These are phyloP conservation scores for Palythoa grandis DNA, from an alignment of 92 coral and sea anemone species.

Conservation along the genomic window DNA sequence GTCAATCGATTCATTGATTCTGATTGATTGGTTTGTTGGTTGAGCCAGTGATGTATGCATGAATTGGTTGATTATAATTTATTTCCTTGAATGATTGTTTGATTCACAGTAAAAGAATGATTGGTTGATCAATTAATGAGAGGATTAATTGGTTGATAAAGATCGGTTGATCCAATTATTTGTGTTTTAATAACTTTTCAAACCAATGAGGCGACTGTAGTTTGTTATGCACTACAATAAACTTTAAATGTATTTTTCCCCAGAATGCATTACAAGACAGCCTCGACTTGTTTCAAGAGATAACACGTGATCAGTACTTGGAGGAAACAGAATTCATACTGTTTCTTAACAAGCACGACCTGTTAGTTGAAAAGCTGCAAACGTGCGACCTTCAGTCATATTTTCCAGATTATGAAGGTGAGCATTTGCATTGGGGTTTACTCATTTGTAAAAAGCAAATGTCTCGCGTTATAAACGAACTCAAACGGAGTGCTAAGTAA, in stretches of 20 bases:
- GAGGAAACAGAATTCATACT: constrained; percentile 79
- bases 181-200: neutral
- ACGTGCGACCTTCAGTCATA: constrained; percentile 62
- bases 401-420: constrained; percentile 83
- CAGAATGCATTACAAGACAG: constrained; percentile 89
- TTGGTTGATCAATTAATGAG: neutral
- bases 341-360: constrained; percentile 79
- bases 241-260: neutral
- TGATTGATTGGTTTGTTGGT: neutral
- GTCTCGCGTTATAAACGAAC: too few species aligned
- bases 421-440: neutral
- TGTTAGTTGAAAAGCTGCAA: constrained; percentile 75
- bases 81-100: neutral
- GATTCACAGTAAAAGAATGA: neutral
- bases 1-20: too few species aligned
- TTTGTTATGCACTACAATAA: neutral
- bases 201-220: neutral
- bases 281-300: constrained; percentile 81
- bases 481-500: too few species aligned
- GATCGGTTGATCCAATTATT: neutral
- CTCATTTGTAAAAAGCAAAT: too few species aligned
- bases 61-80: neutral
- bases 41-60: too few species aligned
- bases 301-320: constrained; percentile 68
- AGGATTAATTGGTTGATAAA: too few species aligned